Evolutionary conservation across 2,797 vertebrate species (phyloP).

Genomic region (Oophaga sylvatica): DNA sequence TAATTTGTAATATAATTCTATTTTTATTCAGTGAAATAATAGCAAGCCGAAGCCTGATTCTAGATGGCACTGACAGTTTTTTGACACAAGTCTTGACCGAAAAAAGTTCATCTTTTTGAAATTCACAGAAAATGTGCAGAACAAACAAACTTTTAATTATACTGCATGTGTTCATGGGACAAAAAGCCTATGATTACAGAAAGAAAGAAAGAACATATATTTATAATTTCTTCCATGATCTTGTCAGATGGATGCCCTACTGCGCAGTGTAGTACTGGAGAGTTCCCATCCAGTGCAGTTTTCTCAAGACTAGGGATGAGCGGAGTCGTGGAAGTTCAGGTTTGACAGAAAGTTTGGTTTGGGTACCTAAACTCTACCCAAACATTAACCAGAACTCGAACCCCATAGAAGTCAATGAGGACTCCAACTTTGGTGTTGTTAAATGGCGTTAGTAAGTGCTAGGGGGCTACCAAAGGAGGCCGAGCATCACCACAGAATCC

Average conservation of each 20-base stretch:
- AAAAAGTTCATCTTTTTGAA: slow-evolving; percentile 16
- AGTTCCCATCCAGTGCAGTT: too few relatives aligned
- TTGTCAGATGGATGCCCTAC: neutral
- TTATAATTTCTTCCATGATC: neutral
- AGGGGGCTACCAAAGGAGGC: too few relatives aligned
- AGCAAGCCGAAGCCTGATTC: slow-evolving; percentile 9
- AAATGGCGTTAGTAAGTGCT: too few relatives aligned
- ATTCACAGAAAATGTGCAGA: neutral
- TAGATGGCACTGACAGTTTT: slow-evolving; percentile 24
- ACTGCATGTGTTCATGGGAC: neutral
- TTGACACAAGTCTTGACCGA: neutral
- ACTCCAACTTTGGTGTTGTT: too few relatives aligned
- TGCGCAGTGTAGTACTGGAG: neutral
- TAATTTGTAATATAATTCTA: slow-evolving; percentile 45
- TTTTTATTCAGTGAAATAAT: slow-evolving; percentile 46
- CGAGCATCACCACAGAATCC: too few relatives aligned
- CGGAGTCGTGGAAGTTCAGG: too few relatives aligned
- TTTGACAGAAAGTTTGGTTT: too few relatives aligned
- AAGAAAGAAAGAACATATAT: neutral
- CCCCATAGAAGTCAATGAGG: too few relatives aligned
- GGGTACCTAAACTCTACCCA: too few relatives aligned
- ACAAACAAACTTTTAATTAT: neutral
- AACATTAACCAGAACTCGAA: too few relatives aligned
- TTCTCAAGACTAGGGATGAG: too few relatives aligned
- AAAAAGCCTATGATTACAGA: neutral